Percentiles rank a stretch among this genome's conserved stretches.
phyloP scores from a whole-genome alignment of 1,140 invertebrate species.

The Drosophila pectinifera region DNA sequence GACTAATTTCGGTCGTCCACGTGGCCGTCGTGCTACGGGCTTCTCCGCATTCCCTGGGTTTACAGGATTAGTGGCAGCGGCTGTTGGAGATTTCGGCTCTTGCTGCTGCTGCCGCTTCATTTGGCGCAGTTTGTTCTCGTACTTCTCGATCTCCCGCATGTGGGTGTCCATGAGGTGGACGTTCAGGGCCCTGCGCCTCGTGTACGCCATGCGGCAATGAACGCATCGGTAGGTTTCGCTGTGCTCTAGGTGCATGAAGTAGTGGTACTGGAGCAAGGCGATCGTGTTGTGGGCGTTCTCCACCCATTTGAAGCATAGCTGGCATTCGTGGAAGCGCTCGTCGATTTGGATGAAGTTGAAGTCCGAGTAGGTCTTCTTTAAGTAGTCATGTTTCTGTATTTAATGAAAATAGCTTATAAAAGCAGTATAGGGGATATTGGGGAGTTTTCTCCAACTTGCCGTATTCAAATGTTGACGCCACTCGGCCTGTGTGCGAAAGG shows the following conservation, averaged over 20 bases:
- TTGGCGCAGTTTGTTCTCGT: constrained; percentile 62
- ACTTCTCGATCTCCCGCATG: constrained; percentile 67
- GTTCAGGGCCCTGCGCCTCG: constrained; percentile 67
- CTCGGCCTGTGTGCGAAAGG: constrained; percentile 70
- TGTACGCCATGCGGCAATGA: constrained; percentile 67
- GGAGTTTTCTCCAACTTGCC: constrained; percentile 16
- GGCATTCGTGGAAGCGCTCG: constrained; percentile 75
- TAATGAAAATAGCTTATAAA: background rate
- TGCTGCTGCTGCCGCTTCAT: constrained; percentile 41
- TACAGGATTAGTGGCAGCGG: background rate
- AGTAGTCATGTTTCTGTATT: constrained; percentile 69
- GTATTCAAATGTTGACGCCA: constrained; percentile 77
- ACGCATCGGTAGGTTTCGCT: constrained; percentile 71
- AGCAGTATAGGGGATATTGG: background rate
- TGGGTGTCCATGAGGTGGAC: constrained; percentile 66
- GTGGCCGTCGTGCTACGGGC: background rate
- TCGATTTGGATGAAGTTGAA: constrained; percentile 79
- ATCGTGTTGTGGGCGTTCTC: constrained; percentile 77
- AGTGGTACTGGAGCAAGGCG: constrained; percentile 76
- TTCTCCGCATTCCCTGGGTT: background rate
- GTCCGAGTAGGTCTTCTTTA: constrained; percentile 65
- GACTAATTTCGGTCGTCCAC: constrained; percentile 9
- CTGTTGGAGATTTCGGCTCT: background rate
- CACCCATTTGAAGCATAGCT: constrained; percentile 75
- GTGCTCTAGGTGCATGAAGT: constrained; percentile 75